Evolutionary conservation across 2,888 invertebrate species (phyloP).

Genomic region (Brenthis ino): DNA sequence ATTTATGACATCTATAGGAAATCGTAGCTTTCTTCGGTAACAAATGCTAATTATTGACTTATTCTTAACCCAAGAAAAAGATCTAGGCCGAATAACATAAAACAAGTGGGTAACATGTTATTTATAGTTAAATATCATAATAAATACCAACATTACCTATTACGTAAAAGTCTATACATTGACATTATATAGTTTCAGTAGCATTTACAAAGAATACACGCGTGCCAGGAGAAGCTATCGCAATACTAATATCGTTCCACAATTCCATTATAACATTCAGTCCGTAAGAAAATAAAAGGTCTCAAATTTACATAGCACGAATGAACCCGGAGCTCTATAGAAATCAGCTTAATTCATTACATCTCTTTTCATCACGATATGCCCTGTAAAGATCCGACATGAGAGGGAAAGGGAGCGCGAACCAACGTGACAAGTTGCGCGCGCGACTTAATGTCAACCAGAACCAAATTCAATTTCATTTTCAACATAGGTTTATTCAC

Average conservation of each 20-base stretch:
- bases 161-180: conserved; percentile 58
- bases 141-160: conserved; percentile 31
- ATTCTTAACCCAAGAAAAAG: too few relatives aligned
- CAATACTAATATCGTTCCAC: conserved; percentile 57
- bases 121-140: too few relatives aligned
- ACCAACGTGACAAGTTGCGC: conserved; percentile 56
- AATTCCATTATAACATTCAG: conserved; percentile 65
- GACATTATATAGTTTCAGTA: conserved; percentile 42
- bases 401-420: conserved; percentile 54
- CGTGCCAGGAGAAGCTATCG: conserved; percentile 56
- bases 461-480: conserved; percentile 68
- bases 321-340: conserved; percentile 52
- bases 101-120: too few relatives aligned
- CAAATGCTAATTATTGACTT: too few relatives aligned
- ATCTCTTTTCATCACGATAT: conserved; percentile 56
- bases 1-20: too few relatives aligned
- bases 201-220: conserved; percentile 55
- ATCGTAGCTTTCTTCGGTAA: too few relatives aligned
- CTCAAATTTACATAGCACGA: conserved; percentile 70
- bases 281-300: conserved; percentile 67
- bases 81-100: too few relatives aligned
- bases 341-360: conserved; percentile 53
- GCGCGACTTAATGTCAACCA: conserved; percentile 67
- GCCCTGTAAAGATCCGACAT: conserved; percentile 40
- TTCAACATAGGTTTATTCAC: conserved; percentile 66